Evolutionary conservation across 2,797 vertebrate species (phyloP).

Genomic region (Neostethus bicornis): DNA sequence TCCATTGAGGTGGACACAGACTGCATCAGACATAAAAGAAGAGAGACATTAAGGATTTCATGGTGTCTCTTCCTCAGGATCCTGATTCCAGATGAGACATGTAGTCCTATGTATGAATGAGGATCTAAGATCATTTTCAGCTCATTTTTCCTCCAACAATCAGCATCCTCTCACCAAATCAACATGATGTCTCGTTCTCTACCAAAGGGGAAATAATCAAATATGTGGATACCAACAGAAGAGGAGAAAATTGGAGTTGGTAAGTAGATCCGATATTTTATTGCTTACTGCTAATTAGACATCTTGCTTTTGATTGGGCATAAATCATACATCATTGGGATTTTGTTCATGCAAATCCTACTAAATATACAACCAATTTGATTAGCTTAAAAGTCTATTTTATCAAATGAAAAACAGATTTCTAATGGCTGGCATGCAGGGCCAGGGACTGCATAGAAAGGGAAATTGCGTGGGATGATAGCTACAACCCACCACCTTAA

Average conservation of each 20-base stretch:
- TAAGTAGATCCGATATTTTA: conserved; percentile 73
- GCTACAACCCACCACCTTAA: conserved; percentile 51
- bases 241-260: conserved; percentile 96
- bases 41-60: conserved; percentile 55
- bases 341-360: conserved; percentile 30
- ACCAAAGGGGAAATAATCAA: conserved; percentile 72
- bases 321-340: conserved; percentile 13
- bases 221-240: conserved; percentile 93
- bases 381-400: conserved; percentile 37
- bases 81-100: conserved; percentile 59
- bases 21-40: conserved; percentile 78
- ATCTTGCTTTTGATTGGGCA: conserved; percentile 24
- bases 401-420: conserved; percentile 57
- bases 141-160: conserved; percentile 34
- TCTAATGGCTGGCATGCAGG: conserved; percentile 67
- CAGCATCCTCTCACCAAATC: conserved; percentile 66
- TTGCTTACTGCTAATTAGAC: conserved; percentile 23
- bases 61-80: conserved; percentile 50
- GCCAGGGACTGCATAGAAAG: conserved; percentile 69
- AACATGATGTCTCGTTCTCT: conserved; percentile 74
- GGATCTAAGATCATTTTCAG: conserved; percentile 48
- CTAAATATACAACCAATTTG: background rate
- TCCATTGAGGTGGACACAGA: conserved; percentile 74
- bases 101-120: conserved; percentile 51
- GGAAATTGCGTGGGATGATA: conserved; percentile 76